Evolutionary conservation across 2,888 invertebrate genomes (phyloP).

Genomic region (Drymonia ruficornis): DNA sequence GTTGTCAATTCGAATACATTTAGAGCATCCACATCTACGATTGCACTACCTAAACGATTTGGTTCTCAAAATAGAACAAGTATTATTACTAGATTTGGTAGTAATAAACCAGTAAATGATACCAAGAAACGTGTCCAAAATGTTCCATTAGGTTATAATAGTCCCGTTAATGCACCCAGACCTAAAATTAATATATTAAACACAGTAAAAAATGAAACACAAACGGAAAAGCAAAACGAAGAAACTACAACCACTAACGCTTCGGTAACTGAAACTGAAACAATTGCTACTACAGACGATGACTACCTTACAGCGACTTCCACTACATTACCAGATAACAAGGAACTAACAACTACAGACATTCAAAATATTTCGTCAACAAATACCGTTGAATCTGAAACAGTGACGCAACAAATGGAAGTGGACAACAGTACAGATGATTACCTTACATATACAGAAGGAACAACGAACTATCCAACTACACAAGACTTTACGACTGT

Average conservation of each 20-base stretch:
- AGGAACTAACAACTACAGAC: conserved; percentile 41
- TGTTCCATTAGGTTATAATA: conserved; percentile 69
- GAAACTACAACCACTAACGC: conserved; percentile 46
- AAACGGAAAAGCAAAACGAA: conserved; percentile 45
- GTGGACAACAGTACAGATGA: conserved; percentile 67
- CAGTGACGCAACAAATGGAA: conserved; percentile 61
- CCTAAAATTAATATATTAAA: conserved; percentile 20
- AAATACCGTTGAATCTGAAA: conserved; percentile 56
- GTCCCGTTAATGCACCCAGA: conserved; percentile 35
- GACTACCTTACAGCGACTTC: conserved; percentile 68
- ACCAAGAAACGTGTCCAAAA: conserved; percentile 74
- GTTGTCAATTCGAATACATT: conserved; percentile 74
- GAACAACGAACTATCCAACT: conserved; percentile 59
- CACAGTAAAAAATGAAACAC: conserved; percentile 31
- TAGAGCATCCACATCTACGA: conserved; percentile 72
- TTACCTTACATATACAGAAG: conserved; percentile 66
- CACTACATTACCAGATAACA: conserved; percentile 47
- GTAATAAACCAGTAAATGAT: conserved; percentile 58
- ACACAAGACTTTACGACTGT: conserved; percentile 52
- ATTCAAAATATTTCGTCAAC: conserved; percentile 46
- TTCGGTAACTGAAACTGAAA: conserved; percentile 46
- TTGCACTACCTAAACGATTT: conserved; percentile 64
- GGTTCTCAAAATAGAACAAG: conserved; percentile 62
- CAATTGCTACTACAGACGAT: conserved; percentile 59
- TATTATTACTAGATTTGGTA: conserved; percentile 58